phyloP scores from a whole-genome alignment of 2,113 vertebrate genomes.

The Pelecanoides urinatrix region DNA sequence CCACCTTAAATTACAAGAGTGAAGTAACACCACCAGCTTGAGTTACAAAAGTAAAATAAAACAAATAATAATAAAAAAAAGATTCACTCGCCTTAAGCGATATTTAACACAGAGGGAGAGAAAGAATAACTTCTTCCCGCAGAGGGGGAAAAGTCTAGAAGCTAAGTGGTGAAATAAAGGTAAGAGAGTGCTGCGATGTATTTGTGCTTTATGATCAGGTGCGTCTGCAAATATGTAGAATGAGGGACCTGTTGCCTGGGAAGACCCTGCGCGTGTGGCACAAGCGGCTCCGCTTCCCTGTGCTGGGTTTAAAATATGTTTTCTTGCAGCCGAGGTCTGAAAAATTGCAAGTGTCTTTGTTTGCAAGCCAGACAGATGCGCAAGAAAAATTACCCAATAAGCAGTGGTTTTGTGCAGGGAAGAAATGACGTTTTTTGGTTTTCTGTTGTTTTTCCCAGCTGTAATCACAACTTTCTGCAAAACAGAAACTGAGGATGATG shows the following conservation, averaged over 20 bases:
- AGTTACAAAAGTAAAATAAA: background rate
- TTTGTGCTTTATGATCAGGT: background rate
- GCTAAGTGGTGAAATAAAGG: background rate
- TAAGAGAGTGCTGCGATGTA: accelerated
- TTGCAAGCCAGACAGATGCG: background rate
- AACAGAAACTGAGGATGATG: background rate
- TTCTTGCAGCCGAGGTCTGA: background rate
- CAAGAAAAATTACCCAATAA: background rate
- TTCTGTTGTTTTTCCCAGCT: background rate
- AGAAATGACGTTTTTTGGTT: accelerated
- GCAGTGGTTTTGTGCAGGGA: background rate
- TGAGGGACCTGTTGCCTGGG: too few relatives aligned
- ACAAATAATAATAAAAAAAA: background rate
- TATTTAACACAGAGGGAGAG: background rate
- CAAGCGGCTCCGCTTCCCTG: background rate
- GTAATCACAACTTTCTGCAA: background rate
- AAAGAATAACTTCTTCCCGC: background rate
- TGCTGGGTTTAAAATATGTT: accelerated
- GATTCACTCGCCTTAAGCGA: accelerated
- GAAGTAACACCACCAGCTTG: background rate
- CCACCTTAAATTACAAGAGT: background rate
- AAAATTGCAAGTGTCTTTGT: background rate
- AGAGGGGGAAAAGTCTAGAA: too few relatives aligned
- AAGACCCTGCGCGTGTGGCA: accelerated
- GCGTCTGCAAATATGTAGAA: accelerated